Evolutionary conservation across 2,113 vertebrate species (phyloP).

Genomic region (Amphiprion ocellaris): DNA sequence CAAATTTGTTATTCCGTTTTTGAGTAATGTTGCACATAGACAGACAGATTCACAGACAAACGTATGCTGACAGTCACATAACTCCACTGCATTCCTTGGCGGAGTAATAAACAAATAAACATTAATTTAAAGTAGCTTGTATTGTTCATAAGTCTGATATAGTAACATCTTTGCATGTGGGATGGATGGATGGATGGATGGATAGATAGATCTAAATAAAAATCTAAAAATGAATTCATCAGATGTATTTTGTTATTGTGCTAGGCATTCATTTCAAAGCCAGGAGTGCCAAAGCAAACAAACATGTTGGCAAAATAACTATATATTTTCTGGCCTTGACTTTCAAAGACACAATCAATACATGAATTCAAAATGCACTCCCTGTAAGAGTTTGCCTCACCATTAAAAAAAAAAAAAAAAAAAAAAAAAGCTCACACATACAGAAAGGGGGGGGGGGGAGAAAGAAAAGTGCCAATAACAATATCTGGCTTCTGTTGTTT

Average conservation of each 20-base stretch:
- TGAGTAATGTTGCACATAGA: no score
- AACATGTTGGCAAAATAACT: slow-evolving; percentile 34
- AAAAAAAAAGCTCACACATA: not conserved
- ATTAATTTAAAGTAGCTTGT: not conserved
- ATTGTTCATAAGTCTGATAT: not conserved
- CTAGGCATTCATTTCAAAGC: not conserved
- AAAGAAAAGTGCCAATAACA: slow-evolving; percentile 36
- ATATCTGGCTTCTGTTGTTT: slow-evolving; percentile 40
- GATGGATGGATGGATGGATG: not conserved
- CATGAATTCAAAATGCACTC: slow-evolving; percentile 39
- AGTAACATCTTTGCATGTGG: not conserved
- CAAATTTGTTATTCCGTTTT: no score
- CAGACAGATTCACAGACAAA: no score
- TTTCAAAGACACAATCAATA: slow-evolving; percentile 53
- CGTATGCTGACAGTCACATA: no score
- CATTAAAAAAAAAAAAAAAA: slow-evolving; percentile 12
- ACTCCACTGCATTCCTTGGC: no score
- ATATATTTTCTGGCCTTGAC: slow-evolving; percentile 25
- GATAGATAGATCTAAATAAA: not conserved
- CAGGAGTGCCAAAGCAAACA: slow-evolving; percentile 32
- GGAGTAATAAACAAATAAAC: no score
- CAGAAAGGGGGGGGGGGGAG: no score
- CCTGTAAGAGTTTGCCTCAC: slow-evolving; percentile 39
- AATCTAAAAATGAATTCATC: slow-evolving; percentile 11
- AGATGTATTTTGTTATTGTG: slow-evolving; percentile 20